phyloP scores from a whole-genome alignment of 2,888 invertebrate species.

The Idaea straminata region DNA sequence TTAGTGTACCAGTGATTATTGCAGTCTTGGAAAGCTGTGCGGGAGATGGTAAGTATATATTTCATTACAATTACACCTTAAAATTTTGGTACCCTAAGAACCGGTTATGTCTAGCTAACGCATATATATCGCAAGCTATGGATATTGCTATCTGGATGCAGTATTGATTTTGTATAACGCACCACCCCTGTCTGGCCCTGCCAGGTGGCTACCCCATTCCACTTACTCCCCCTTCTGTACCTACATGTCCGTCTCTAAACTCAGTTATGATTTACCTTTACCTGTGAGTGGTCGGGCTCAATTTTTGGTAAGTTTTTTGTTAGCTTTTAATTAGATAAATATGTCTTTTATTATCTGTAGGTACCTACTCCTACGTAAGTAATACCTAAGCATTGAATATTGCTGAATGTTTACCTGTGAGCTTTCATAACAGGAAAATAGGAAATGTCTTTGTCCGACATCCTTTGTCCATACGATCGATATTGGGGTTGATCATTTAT shows the following conservation, averaged over 20 bases:
- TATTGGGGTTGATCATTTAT: too few relatives aligned
- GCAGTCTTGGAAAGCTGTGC: conserved; percentile 58
- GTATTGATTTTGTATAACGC: conserved; percentile 17
- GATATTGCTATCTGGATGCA: conserved; percentile 15
- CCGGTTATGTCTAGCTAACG: neutral
- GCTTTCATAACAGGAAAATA: too few relatives aligned
- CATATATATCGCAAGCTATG: conserved; percentile 8
- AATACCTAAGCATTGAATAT: too few relatives aligned
- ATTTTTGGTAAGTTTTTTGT: neutral
- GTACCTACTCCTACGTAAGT: neutral
- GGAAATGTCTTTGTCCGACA: too few relatives aligned
- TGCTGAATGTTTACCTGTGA: too few relatives aligned
- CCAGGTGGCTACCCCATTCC: neutral
- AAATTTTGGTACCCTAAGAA: neutral
- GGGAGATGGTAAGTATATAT: conserved; percentile 62
- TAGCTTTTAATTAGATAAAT: neutral
- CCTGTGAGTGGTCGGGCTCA: neutral
- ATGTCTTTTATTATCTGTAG: neutral
- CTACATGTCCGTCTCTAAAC: neutral
- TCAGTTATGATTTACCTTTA: neutral
- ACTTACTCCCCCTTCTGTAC: neutral
- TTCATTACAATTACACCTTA: neutral
- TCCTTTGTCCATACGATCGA: too few relatives aligned
- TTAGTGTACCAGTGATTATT: conserved; percentile 53
- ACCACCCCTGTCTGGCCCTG: conserved; percentile 3